A percentile compares a stretch with the other conserved stretches of the same genome.
Evolutionary conservation across 2,113 vertebrate genomes (phyloP).

Genomic region (Calidris pygmaea): DNA sequence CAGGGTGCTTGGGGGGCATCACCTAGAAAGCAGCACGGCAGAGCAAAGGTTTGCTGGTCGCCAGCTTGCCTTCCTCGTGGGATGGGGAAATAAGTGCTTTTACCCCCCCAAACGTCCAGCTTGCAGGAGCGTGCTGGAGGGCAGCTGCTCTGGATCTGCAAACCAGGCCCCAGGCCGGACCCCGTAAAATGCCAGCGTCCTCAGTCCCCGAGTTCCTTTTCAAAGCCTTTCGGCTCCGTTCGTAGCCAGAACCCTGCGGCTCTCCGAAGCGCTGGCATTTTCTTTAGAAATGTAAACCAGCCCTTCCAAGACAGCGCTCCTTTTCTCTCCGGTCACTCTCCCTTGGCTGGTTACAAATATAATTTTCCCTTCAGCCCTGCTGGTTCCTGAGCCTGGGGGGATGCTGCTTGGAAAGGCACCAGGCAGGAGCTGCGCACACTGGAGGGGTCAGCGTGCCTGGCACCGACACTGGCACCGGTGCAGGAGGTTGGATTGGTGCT

Average conservation of each 20-base stretch:
- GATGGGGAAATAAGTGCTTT: background rate
- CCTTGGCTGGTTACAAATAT: background rate
- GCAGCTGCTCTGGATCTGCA: background rate
- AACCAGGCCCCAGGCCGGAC: background rate
- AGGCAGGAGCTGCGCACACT: background rate
- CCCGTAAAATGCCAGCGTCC: background rate
- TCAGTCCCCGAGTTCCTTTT: background rate
- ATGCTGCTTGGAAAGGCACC: background rate
- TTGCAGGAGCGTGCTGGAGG: background rate
- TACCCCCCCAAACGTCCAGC: background rate
- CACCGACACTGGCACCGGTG: too few species aligned
- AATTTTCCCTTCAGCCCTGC: background rate
- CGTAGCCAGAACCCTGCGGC: slow-evolving; percentile 29
- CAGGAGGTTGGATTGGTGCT: background rate
- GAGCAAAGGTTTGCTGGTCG: background rate
- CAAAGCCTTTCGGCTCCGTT: background rate
- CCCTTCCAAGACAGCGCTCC: background rate
- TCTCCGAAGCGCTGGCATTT: slow-evolving; percentile 30
- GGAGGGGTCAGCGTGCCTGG: background rate
- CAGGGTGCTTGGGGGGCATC: background rate
- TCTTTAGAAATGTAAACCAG: slow-evolving; percentile 37
- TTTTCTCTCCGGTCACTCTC: background rate
- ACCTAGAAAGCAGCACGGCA: fast-evolving
- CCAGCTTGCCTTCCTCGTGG: background rate
- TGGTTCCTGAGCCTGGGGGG: background rate